Evolutionary conservation across 2,113 vertebrate genomes (phyloP), one percentile per base, ranked within the genome.

Genomic region (Anolis carolinensis): DNA sequence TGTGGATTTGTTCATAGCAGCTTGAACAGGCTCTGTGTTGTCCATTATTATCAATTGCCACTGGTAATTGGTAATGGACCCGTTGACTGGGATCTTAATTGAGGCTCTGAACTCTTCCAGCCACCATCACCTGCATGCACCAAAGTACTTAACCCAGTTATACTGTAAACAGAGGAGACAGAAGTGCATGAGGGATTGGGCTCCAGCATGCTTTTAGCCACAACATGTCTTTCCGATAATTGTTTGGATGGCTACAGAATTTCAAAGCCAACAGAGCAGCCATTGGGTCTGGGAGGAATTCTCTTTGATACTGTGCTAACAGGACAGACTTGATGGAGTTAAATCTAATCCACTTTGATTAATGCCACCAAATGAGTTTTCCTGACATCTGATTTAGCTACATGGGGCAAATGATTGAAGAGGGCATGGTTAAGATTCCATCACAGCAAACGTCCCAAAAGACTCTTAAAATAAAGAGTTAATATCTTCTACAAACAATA

Each of bases 301-400:
- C 68, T 70, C 88, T 95, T 91, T 89, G 85, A 90, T 90, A 89
- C 85, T 91, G 77, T 86, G 90, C 87, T 91, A 25, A 1, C 86
- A 74, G 84, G 87, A 84, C 80, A 89, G 84, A 82, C 87, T 65
- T 88, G 87, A 91, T 89, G 81, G 5, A 50, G 30, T 63, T 84
- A 36, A 1, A 13, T 92, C 93, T 90, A 95, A 94, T 94, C 88
- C 86, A 65, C 89, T 92, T 83, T 91, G 92, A 95, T 92, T 91
- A 93, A 93, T 93, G 86, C 73, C 48, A 74, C 90, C 82, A 92
- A 96, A 93, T 86, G 83, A 95, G 83, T 90, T 93, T 86, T 91
- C 36, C 84, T 87, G 92, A 88, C 91, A 93, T 68, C 87, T 83
- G 73, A 92, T 92, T 89, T 88, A 76, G 79, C 50, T 90, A 76